These are phyloP conservation scores for Apotomis betuletana DNA, from an alignment of 2,888 invertebrate genomes.

Conservation along the genomic window DNA sequence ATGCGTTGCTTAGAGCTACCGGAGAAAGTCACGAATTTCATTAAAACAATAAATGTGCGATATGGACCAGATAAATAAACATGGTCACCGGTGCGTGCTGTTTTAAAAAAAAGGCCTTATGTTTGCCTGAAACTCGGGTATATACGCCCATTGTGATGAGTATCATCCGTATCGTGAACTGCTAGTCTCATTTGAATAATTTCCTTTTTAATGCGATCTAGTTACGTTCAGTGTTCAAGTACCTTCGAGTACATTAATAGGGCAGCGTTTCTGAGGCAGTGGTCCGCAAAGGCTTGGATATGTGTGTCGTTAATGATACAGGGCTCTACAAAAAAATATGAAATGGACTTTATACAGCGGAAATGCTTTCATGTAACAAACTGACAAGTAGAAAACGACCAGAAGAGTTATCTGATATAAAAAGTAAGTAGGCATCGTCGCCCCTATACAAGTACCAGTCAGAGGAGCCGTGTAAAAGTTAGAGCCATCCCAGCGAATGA, in stretches of 20 bases:
- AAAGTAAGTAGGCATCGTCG: too few species aligned
- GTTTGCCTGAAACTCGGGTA: not conserved
- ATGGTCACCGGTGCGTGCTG: slow-evolving; percentile 21
- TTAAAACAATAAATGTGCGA: slow-evolving; percentile 36
- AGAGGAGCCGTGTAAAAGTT: too few species aligned
- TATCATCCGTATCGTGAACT: too few species aligned
- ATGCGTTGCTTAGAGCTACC: slow-evolving; percentile 27
- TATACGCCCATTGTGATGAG: not conserved
- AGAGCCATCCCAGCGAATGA: too few species aligned
- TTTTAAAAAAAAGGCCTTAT: not conserved
- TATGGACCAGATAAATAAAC: slow-evolving; percentile 36
- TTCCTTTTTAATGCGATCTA: slow-evolving; percentile 30
- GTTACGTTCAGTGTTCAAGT: slow-evolving; percentile 1
- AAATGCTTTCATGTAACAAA: too few species aligned
- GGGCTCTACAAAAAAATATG: not conserved
- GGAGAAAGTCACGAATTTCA: slow-evolving; percentile 41
- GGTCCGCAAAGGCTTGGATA: not conserved
- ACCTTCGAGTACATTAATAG: too few species aligned
- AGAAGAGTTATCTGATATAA: too few species aligned
- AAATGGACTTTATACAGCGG: too few species aligned
- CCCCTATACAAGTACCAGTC: too few species aligned
- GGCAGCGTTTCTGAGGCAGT: not conserved
- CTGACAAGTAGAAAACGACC: too few species aligned
- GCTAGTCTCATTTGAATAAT: slow-evolving; percentile 31
- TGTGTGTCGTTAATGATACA: not conserved